Base-by-base conservation (phyloP, 30 jellyfish, hydroid and myxozoan species). In the Nemopilema nomurai region DNA sequence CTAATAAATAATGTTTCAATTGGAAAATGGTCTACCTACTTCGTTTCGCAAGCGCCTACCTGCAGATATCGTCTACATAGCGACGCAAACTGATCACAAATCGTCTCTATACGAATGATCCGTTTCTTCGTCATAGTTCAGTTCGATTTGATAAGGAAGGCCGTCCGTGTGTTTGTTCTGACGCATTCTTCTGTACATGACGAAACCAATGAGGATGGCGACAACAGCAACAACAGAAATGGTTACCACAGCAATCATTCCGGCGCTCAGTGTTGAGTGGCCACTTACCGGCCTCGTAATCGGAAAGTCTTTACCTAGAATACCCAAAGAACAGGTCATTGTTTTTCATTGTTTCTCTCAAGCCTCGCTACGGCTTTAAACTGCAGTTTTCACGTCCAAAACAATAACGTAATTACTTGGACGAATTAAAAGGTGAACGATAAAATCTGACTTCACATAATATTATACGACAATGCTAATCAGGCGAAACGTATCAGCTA, bases 191-290 rank as follows among this genome's bases (percentile, higher is more conserved):
- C 84, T 18, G 30, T 57, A 73, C 28, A 71, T 18, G n/a, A 67
- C 82, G 29, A 73, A 63, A 31, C 52, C 81, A 25, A 74, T 64
- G 53, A 74, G 62, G 28, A 75, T 87, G 27, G 82, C 87, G 33
- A 84, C 85, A 30, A 84, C 93, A 22, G 83, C 93, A 41, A 84
- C 76, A 24, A 74, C 93, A 1, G 93, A 84, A 16, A 84, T n/a
- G 23, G 93, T 18, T 33, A 84, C 76, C n/a, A 84, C 32, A 26
- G 82, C 93, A 16, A n/a, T 57, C 77, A 74, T 86, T 16, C 75
- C 87, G 31, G 53, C 83, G 70, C 87, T 84, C 30, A 84, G 29
- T 1, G 65, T 62, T 24, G 93, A 74, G 6, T n/a, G 66, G 66
- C 85, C 79, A 1, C 33, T 1, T 4, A 33, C 25, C 0, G 83